Evolutionary conservation across 2,797 vertebrate genomes (phyloP), one percentile per base, ranked within the genome.

Genomic region (Fistularia tabacaria): DNA sequence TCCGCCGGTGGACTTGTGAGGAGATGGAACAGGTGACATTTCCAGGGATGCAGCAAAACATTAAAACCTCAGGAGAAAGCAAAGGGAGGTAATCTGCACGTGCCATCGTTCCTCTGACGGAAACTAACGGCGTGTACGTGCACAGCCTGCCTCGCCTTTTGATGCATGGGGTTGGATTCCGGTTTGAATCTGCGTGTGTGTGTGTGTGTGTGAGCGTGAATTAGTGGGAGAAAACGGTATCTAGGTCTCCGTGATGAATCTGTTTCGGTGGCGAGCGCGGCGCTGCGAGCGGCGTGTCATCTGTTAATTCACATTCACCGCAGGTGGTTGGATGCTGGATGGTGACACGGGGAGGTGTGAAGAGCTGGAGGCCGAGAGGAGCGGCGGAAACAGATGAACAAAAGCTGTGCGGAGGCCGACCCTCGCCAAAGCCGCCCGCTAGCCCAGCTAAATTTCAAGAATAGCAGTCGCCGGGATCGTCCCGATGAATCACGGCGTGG

Each of bases 291-390:
- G 74, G 80, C 81, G 77, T 73, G 74, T 69, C 65, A 76, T 84
- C 84, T 85, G 86, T 85, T 88, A 87, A 88, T 89, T 88, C 85
- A 85, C 85, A 84, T 85, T 83, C 83, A 25, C 82, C 7, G 59
- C 74, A 72, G 85, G 85, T 73, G 84, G 84, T 76, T 83, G 40
- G 68, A 81, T 71, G 73, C 73, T 84, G 75, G 79, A 83, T 78
- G 77, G 81, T 74, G 38, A 40, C 10, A 75, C 73, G 7, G 70
- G 69, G 71, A 76, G 75, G 78, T 82, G 84, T 66, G 63, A 82
- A 77, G 71, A 81, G 69, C 75, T 54, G 54, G 62, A 76, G 52
- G 69, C 41, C 67, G 57, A 54, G 54, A 55, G 52, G 51, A 57
- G 13, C 49, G 51, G 68, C 62, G 62, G 47, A 66, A 66, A 85